Evolutionary conservation across 37 sponge, comb jelly and placozoan genomes (phyloP), one percentile per base, ranked within the genome.

Genomic region (Axinella damicornis): DNA sequence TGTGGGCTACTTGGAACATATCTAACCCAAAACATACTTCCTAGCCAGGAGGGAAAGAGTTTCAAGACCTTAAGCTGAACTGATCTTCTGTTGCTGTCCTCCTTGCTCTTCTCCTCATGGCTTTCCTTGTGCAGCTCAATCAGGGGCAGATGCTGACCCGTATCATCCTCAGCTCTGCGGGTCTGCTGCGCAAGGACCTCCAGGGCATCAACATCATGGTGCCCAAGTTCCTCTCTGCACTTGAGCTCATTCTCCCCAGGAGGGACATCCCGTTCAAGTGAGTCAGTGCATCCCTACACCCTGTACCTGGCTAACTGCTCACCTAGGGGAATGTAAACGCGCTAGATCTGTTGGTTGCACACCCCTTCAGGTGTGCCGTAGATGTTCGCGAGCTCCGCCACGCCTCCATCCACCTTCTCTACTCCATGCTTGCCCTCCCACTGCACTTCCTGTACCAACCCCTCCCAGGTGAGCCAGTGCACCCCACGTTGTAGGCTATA

Each of bases 391-490:
- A 85, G 27, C 53, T 95, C 27, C 56, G 96, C 0, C 32, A 40
- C 25, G 65, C 92, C 41, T 75, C 93, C 41, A 87, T 96, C 24
- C 59, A 90, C 30, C 60, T 96, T 0, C 88, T 93, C 30, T 78
- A 88, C 39, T 96, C 92, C 36, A 87, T 96, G 69, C n/a, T 91
- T 1, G 69, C 83, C 69, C 83, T 96, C 22, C 97, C 97, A 22
- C 89, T 90, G 0, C 97, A 96, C 83, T 96, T 94, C 76, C 81
- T 91, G 63, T 60, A 95, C 40, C 63, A 92, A 25, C 79, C 83
- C 9, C 35, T 95, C 19, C 76, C 90, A 69, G 90, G 94, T 93
- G 63, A 25, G 63, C 25, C 5, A 46, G 46, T 9, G 9, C n/a
- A n/a, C n/a, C n/a, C n/a, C n/a, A n/a, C n/a, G n/a, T 64, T 21